Base-by-base conservation (phyloP, 2,113 vertebrate genomes). In the Phylloscopus trochiloides region DNA sequence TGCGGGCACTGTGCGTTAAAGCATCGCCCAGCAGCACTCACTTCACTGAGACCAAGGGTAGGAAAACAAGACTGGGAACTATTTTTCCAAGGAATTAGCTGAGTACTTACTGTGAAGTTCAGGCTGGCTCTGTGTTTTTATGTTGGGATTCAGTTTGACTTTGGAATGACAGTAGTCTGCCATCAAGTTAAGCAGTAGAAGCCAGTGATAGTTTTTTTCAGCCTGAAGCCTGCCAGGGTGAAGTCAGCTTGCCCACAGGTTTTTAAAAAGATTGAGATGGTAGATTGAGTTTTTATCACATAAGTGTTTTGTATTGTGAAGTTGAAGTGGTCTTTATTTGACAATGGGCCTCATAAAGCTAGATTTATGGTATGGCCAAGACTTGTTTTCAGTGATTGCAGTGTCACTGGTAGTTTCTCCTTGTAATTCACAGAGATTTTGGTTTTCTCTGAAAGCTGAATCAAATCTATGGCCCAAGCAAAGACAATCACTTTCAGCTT, bases 1-100 rank as follows among this genome's bases (percentile, higher is more conserved):
- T 40, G 7, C 0, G 1, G 31, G 38, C 12, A 54, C 42, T 6
- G 11, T 32, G 55, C 1, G 3, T 81, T 63, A 58, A 45, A 0
- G 0, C 25, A 7, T 29, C 0, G 2, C 8, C 32, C 29, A 26
- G 50, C 25, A 82, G 28, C 1, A 1, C 21, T 63, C 5, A 22
- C 48, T 82, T 75, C 66, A 29, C 40, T 65, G 58, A 67, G 52
- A 47, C 11, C 1, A 7, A 68, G 40, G 29, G 11, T 1, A 54
- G 52, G 26, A 90, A 71, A 82, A 48, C 14, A 72, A 38, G 9
- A 7, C 10, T 26, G 21, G 52, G 74, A 92, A 70, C 7, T 17
- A 42, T 45, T 92, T 93, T 79, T 82, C 66, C 58, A n/a, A 45
- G 72, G 62, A 78, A 83, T 85, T 82, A 79, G 10, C 38, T 68